Percentiles rank a stretch among this genome's conserved stretches.
phyloP scores from a whole-genome alignment of 2,888 invertebrate species.

The Sarcophaga carnaria region DNA sequence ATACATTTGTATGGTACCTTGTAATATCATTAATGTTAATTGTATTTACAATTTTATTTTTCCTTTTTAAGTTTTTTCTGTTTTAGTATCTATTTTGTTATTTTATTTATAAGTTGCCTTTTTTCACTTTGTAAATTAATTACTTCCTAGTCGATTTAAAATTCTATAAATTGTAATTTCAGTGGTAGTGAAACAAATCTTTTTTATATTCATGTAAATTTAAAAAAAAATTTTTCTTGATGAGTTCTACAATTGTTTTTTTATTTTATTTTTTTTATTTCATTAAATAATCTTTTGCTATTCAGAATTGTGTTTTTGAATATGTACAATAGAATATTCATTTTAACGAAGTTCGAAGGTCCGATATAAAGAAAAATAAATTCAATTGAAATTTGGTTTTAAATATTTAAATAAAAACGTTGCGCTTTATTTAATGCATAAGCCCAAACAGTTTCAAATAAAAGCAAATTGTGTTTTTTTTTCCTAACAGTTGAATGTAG shows the following conservation, averaged over 20 bases:
- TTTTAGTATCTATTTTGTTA: background rate
- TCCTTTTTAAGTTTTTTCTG: background rate
- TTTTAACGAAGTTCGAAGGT: background rate
- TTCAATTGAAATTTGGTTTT: slow-evolving; percentile 11
- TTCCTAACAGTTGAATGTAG: background rate
- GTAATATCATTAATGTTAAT: slow-evolving; percentile 36
- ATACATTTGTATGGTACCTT: slow-evolving; percentile 19
- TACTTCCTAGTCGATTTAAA: slow-evolving; percentile 15
- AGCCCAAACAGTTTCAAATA: slow-evolving; percentile 15
- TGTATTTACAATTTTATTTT: slow-evolving; percentile 17
- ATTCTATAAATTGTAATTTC: slow-evolving; percentile 19
- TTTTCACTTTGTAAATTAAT: slow-evolving; percentile 7
- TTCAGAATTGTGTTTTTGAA: slow-evolving; percentile 16
- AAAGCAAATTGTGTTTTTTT: background rate
- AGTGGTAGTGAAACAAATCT: slow-evolving; percentile 4
- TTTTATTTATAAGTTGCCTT: slow-evolving; percentile 13
- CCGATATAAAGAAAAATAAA: background rate
- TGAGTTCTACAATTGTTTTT: background rate
- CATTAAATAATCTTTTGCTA: slow-evolving; percentile 7
- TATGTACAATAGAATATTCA: slow-evolving; percentile 18
- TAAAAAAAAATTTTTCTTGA: background rate
- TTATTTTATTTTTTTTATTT: background rate
- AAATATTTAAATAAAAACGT: background rate
- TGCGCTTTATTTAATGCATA: slow-evolving; percentile 10
- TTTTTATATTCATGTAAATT: background rate